Evolutionary conservation across 2,888 invertebrate genomes (phyloP).

Genomic region (Heliconius ismenius): DNA sequence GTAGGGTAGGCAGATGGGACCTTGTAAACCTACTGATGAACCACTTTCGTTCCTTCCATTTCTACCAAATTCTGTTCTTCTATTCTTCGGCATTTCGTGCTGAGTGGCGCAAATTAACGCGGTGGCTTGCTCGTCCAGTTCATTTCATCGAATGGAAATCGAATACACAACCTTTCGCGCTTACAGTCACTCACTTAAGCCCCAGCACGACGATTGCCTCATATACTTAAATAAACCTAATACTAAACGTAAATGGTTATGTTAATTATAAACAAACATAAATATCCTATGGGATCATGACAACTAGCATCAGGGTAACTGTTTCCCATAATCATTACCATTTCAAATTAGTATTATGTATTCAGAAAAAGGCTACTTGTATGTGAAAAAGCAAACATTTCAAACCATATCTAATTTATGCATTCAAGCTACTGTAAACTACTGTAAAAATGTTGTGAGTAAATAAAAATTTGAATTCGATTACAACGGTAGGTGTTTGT

Average conservation of each 20-base stretch:
- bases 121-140: no score
- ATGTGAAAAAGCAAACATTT: slow-evolving; percentile 1
- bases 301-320: neutral
- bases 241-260: neutral
- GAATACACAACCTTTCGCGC: no score
- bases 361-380: slow-evolving; percentile 15
- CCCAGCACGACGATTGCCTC: neutral
- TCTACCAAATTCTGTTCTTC: no score
- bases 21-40: no score
- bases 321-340: slow-evolving; percentile 18
- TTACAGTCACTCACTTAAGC: no score
- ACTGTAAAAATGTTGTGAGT: slow-evolving; percentile 40
- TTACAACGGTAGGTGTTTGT: slow-evolving; percentile 35
- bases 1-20: no score
- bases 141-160: no score
- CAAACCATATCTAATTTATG: slow-evolving; percentile 43
- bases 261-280: slow-evolving; percentile 1
- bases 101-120: no score
- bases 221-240: no score
- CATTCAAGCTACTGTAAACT: slow-evolving; percentile 50
- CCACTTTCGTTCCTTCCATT: no score
- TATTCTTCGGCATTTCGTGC: no score
- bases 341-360: slow-evolving; percentile 14
- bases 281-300: slow-evolving; percentile 3
- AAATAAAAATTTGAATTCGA: slow-evolving; percentile 35